Base-by-base conservation (phyloP, 1,140 invertebrate species). In the Samia ricini region DNA sequence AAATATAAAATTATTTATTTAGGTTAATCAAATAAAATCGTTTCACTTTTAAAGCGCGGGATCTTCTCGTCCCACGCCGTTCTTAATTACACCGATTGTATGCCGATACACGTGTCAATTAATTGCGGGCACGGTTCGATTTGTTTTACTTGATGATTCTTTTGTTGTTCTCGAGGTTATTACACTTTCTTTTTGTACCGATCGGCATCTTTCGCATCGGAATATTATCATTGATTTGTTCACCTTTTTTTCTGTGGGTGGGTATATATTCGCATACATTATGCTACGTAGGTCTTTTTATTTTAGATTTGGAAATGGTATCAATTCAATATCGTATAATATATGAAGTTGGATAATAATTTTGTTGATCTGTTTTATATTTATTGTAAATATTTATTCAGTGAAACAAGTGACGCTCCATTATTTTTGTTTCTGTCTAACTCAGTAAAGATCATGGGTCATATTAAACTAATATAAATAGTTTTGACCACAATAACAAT, bases 91-190 rank as follows among this genome's bases (percentile, higher is more conserved):
- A 60, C 12, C 66, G 69, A 77, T 69, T 74, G 68, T 79, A 67
- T 76, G 68, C 65, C 67, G 70, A 80, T 75, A 81, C 71, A 68
- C 61, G 72, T 83, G 75, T 71, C 77, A 87, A 79, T 83, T 80
- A 77, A 79, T 85, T 73, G 70, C 63, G 60, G 65, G 65, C 74
- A 68, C 62, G 61, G 63, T 69, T 72, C 69, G 63, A 79, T 79
- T 78, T 72, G 79, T 73, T 77, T 70, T 76, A 58, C 51, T 61
- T 62, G 60, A 60, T 48, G 51, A 24, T 66, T 61, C 57, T 65
- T 64, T 61, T 64, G 49, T 64, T 59, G 33, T 15, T 1, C 33
- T 1, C 33, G 33, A 42, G 12, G 33, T 42, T 42, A 42, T 42
- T 10, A 12, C 4, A 15, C 33, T 42, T 42, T 42, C 33, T 42